A percentile compares a stretch with the other conserved stretches of the same genome.
These are phyloP conservation scores for Dryococelus australis DNA, from an alignment of 2,888 invertebrate genomes.

Conservation along the genomic window DNA sequence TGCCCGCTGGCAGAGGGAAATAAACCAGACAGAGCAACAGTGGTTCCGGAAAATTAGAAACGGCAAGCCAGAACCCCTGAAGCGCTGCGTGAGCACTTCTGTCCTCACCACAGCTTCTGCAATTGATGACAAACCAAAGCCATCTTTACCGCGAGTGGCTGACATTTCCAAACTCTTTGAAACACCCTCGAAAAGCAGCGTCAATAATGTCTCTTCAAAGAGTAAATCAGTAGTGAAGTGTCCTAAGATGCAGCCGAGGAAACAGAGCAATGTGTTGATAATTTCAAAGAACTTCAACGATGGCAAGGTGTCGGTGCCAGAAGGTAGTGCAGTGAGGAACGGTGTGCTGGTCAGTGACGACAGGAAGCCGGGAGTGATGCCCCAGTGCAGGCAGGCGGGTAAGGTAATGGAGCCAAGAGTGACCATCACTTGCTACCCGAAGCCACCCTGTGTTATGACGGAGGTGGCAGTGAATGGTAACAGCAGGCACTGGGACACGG, in stretches of 20 bases:
- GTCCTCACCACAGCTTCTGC: background rate
- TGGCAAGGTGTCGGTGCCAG: background rate
- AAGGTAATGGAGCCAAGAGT: background rate
- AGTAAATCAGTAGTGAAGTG: background rate
- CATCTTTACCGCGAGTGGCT: background rate
- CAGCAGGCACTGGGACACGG: conserved; percentile 21
- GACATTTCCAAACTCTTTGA: conserved; percentile 4
- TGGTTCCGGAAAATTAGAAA: conserved; percentile 34
- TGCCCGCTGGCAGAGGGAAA: conserved; percentile 42
- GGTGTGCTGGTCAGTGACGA: too few species aligned
- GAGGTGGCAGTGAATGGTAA: conserved; percentile 2
- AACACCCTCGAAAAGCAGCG: background rate
- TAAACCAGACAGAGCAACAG: conserved; percentile 40
- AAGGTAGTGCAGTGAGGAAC: background rate
- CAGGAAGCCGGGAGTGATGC: background rate
- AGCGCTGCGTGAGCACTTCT: background rate
- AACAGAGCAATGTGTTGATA: background rate
- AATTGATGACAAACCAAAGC: background rate
- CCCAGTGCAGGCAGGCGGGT: background rate
- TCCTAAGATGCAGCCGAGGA: background rate
- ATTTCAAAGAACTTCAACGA: background rate
- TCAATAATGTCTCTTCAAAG: background rate
- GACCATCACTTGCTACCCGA: conserved; percentile 1
- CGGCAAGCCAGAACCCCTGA: background rate
- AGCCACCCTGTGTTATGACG: background rate